A percentile compares a stretch with the other conserved stretches of the same genome.
These are phyloP conservation scores for Ptilorrhoa leucosticta DNA, from an alignment of 2,113 vertebrate genomes.

Conservation along the genomic window DNA sequence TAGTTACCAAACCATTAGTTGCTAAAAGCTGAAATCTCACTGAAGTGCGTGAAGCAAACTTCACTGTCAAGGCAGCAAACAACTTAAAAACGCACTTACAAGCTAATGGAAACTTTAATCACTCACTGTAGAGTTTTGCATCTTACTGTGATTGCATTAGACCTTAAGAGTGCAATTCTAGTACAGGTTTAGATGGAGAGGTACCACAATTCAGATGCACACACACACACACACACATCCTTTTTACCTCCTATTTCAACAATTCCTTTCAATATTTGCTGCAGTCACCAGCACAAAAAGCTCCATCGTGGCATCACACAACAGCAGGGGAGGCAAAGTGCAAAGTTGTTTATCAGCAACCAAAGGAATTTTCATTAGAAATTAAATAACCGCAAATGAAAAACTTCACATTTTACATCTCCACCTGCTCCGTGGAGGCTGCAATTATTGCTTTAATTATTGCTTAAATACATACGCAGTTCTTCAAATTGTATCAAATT, in stretches of 20 bases:
- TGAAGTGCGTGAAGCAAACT: not conserved
- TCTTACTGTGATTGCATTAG: not conserved
- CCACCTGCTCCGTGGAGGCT: not conserved
- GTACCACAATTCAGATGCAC: not conserved
- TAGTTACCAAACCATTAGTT: not conserved
- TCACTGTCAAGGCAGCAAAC: not conserved
- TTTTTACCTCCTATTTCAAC: not conserved
- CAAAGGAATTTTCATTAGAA: conserved; percentile 6
- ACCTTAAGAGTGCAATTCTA: not conserved
- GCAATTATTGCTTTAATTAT: not conserved
- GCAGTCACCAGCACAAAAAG: not conserved
- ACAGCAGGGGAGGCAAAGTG: not conserved
- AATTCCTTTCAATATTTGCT: not conserved
- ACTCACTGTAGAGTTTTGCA: not conserved
- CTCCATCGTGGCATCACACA: not conserved
- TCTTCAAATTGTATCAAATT: not conserved
- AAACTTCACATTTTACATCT: not conserved
- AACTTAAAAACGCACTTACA: not conserved
- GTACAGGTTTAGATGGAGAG: not conserved
- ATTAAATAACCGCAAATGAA: not conserved
- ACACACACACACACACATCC: not conserved
- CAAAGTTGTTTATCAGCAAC: not conserved
- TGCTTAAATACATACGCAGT: not conserved
- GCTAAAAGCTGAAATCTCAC: not conserved
- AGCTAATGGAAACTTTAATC: not conserved